Evolutionary conservation across 2,113 vertebrate species (phyloP).

Genomic region (Pitta sordida): DNA sequence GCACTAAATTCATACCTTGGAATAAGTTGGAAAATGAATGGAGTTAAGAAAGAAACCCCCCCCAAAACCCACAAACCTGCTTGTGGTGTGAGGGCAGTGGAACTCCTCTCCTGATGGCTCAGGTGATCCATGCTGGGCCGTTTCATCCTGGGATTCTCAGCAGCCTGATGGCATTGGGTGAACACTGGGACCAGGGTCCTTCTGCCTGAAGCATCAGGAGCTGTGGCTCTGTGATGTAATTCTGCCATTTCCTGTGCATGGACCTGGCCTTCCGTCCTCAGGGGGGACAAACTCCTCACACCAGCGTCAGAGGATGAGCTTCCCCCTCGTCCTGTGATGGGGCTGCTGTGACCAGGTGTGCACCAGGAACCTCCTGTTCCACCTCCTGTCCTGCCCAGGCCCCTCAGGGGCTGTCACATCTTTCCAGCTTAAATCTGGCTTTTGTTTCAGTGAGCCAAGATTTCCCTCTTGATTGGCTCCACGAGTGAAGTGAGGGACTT

Average conservation of each 20-base stretch:
- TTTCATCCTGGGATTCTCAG: accelerated
- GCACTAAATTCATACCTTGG: accelerated
- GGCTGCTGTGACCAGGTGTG: accelerated
- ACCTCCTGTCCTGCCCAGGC: accelerated
- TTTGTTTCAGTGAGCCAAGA: neutral
- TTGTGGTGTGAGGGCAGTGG: neutral
- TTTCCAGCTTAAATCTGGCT: neutral
- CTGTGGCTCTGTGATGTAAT: neutral
- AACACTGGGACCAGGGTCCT: neutral
- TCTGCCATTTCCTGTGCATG: accelerated
- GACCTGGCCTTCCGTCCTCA: neutral
- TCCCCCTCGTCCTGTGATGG: neutral
- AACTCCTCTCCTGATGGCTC: neutral
- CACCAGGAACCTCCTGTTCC: neutral
- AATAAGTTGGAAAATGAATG: neutral
- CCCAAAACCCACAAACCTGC: neutral
- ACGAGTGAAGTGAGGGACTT: accelerated
- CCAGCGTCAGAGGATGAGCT: neutral
- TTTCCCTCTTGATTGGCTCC: neutral
- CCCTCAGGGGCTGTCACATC: accelerated
- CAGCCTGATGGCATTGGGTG: accelerated
- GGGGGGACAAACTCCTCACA: neutral
- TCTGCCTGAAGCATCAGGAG: neutral
- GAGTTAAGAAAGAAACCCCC: neutral
- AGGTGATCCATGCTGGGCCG: neutral